Evolutionary conservation across 2,888 invertebrate species (phyloP), one percentile per base, ranked within the genome.

Genomic region (Acronicta aceris): DNA sequence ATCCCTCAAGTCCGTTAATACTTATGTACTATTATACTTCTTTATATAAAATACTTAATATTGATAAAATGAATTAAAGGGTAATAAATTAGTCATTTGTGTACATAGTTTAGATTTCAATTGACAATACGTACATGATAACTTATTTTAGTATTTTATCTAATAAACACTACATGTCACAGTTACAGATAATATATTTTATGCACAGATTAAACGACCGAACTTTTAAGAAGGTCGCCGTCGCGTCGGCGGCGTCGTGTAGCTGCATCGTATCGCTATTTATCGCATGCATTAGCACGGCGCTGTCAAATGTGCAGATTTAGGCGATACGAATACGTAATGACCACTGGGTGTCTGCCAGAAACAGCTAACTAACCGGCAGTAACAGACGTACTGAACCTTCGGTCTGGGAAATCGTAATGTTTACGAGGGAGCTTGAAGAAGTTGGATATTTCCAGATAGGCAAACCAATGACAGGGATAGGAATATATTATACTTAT

Each of bases 281-380:
- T 76, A 73, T 71, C 73, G 71, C 56, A 54, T 58, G 63, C 70
- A 74, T 65, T 61, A 71, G 61, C 64, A 64, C 70, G 62, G 59
- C 70, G 53, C 71, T 74, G 76, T 76, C 71, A 75, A 69, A 73
- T 53, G 70, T 64, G 65, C 66, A 75, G 54, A 78, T 71, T 73
- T 68, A 72, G 68, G 59, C 72, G 69, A 70, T 76, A 75, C 72
- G 64, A 74, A 78, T 79, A 71, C 74, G 71, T 69, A 76, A 68
- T 71, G 68, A 60, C 67, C 66, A 73, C 84, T 89, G 90, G 89
- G 84, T 75, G 82, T 71, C 72, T 82, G 90, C 89, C 90, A 90
- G 82, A 68, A 76, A 60, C 71, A 74, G 77, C 75, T 80, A 86
- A 85, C 84, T 86, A 85, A 80, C 80, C 75, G 78, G 74, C 81